phyloP scores from a whole-genome alignment of 1,140 invertebrate species.

The Chionoecetes opilio region DNA sequence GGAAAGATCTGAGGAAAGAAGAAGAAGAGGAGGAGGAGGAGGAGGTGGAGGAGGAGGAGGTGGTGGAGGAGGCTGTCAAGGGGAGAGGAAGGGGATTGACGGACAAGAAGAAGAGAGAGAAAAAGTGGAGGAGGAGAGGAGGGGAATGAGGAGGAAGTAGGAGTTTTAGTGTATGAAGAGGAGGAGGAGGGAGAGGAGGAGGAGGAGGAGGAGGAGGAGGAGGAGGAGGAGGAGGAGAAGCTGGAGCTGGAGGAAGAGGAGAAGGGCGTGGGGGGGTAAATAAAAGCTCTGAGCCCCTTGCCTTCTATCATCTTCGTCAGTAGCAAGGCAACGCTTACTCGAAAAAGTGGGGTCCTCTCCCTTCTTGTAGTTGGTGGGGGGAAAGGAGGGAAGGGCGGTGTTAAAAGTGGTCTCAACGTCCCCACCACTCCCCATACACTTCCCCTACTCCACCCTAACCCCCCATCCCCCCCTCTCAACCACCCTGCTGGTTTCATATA shows the following conservation, averaged over 20 bases:
- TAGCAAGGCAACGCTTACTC: background rate
- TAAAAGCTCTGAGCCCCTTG: background rate
- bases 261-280: background rate
- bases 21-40: background rate
- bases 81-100: no score
- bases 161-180: conserved; percentile 29
- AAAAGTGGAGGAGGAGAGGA: no score
- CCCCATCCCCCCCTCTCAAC: background rate
- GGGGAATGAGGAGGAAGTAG: background rate
- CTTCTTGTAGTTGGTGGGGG: background rate
- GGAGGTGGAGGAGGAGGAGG: background rate
- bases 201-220: background rate
- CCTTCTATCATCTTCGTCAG: background rate
- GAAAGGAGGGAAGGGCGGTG: background rate
- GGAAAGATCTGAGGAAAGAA: background rate
- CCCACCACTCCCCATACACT: background rate
- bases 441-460: background rate
- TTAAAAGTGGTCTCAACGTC: background rate
- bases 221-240: background rate
- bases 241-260: background rate
- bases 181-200: background rate
- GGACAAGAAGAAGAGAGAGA: no score
- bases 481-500: background rate
- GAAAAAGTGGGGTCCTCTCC: background rate
- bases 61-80: no score